Base-by-base conservation (phyloP, 2,113 vertebrate species). In the Rattus rattus region DNA sequence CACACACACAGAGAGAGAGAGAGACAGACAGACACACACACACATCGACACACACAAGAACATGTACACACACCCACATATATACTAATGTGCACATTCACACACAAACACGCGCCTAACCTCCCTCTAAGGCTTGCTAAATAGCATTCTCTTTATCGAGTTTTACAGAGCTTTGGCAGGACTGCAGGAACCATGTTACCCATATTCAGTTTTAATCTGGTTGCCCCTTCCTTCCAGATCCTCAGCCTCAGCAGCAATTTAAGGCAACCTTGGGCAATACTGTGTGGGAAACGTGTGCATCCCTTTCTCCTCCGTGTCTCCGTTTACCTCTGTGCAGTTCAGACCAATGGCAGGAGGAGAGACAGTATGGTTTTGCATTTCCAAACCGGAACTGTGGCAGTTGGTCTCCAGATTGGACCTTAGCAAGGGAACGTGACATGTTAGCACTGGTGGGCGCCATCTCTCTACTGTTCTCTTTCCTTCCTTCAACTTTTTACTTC, bases 131-230 rank as follows among this genome's bases (percentile, higher is more conserved):
- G 39, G 49, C 63, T 33, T 67, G 10, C 7, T 47, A 33, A 88
- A 81, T 85, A 93, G 54, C 61, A 49, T 94, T 84, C 43, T 92
- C 26, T 47, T 88, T 30, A 11, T 85, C 94, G n/a, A 30, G 26
- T 56, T 28, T 94, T 87, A 36, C 2, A 56, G 49, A 75, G 54
- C 52, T 91, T 96, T 92, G 26, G 36, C 2, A 43, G 43, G 43
- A 52, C 19, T 30, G 20, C 26, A 70, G 70, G 85, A 61, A 24
- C 12, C 10, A 7, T 0, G 16, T 47, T 17, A 4, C 13, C 28
- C 10, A 49, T 59, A 0, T 85, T 88, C 4, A 16, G 0, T 91
- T 87, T 94, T 52, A 83, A 39, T 47, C n/a, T 47, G 5, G 69
- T 76, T 61, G 67, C 54, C 28, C 63, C 59, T 91, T 69, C 47